Percentiles rank a stretch among this genome's conserved stretches.
Conservation (phyloP, 2,888 invertebrate species). For the Caenorhabditis wallacei region DNA sequence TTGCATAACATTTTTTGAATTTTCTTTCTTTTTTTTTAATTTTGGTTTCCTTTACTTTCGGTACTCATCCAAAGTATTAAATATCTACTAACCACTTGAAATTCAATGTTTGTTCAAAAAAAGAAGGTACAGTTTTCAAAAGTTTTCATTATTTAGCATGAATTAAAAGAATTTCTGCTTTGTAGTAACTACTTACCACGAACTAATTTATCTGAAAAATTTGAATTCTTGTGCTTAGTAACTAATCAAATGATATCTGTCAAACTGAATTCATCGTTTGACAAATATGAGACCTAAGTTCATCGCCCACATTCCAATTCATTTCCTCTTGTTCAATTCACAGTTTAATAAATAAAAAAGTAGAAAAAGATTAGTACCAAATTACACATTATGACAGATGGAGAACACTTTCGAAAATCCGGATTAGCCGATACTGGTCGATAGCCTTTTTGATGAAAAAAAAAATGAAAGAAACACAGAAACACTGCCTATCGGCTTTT, state of each 20-base stretch:
- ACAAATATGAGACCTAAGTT: too few species aligned
- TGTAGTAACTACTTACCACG: too few species aligned
- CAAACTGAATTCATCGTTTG: too few species aligned
- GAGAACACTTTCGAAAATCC: slow-evolving; percentile 46
- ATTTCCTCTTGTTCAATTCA: neutral
- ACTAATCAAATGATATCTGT: too few species aligned
- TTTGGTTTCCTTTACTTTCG: slow-evolving; percentile 10
- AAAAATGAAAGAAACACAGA: slow-evolving; percentile 21
- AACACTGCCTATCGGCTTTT: neutral
- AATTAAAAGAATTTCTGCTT: too few species aligned
- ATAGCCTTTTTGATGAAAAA: slow-evolving; percentile 21
- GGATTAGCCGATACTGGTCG: slow-evolving; percentile 40
- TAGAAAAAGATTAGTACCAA: slow-evolving; percentile 42
- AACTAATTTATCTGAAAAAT: neutral
- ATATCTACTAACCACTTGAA: slow-evolving; percentile 48
- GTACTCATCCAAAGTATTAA: slow-evolving; percentile 23
- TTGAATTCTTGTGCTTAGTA: neutral
- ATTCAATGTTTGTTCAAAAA: neutral
- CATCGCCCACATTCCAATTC: neutral
- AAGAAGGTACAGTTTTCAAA: too few species aligned
- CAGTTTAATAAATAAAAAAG: neutral
- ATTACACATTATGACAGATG: slow-evolving; percentile 14
- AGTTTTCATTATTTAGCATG: too few species aligned
- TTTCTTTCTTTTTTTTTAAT: neutral
- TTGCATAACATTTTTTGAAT: slow-evolving; percentile 34